Percentiles rank a stretch among this genome's conserved stretches.
phyloP scores from a whole-genome alignment of 2,888 invertebrate species.

The Troides aeacus region DNA sequence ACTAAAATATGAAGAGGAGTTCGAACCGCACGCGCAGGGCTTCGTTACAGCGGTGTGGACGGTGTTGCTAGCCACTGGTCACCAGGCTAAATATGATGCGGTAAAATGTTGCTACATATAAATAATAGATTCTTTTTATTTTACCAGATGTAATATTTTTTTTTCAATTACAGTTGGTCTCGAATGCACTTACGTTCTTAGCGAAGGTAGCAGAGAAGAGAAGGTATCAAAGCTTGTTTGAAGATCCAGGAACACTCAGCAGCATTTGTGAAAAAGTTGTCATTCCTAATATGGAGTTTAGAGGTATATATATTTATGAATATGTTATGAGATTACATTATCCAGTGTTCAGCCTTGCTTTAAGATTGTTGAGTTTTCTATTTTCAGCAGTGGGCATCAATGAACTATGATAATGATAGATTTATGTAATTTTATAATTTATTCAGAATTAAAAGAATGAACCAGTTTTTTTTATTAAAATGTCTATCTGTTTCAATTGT shows the following conservation, averaged over 20 bases:
- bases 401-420: too few species aligned
- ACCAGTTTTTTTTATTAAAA: too few species aligned
- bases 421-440: too few species aligned
- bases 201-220: slow-evolving; percentile 95
- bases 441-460: too few species aligned
- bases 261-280: slow-evolving; percentile 99
- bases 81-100: slow-evolving; percentile 93
- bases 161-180: slow-evolving; percentile 86
- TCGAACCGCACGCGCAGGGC: slow-evolving; percentile 90
- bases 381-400: too few species aligned
- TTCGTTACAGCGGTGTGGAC: slow-evolving; percentile 98
- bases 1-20: slow-evolving; percentile 98
- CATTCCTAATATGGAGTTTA: slow-evolving; percentile 98
- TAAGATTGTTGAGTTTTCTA: too few species aligned
- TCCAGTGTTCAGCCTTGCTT: too few species aligned
- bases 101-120: slow-evolving; percentile 63
- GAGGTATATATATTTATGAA: slow-evolving; percentile 80
- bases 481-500: too few species aligned
- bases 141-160: too few species aligned
- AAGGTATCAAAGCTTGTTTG: slow-evolving; percentile 93
- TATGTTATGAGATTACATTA: not conserved
- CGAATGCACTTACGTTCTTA: slow-evolving; percentile 96
- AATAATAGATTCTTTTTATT: too few species aligned
- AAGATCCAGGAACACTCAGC: slow-evolving; percentile 90
- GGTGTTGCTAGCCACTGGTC: slow-evolving; percentile 90